Evolutionary conservation across 2,797 vertebrate genomes (phyloP).

Genomic region (Dipus sagitta): DNA sequence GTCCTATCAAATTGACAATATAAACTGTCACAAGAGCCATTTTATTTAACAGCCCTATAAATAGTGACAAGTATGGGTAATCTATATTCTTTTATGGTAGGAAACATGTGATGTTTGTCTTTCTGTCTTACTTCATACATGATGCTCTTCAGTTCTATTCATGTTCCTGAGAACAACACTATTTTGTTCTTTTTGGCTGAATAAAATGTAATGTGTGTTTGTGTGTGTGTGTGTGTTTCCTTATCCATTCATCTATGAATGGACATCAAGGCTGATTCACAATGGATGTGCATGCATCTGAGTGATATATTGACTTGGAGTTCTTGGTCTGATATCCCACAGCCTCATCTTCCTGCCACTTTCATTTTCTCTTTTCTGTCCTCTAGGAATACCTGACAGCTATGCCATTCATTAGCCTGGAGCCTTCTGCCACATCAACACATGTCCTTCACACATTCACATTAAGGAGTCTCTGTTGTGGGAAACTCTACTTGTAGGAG

Average conservation of each 20-base stretch:
- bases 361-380: rapidly evolving
- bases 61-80: not conserved
- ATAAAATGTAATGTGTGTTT: not conserved
- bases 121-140: not conserved
- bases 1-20: too few relatives aligned
- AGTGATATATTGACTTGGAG: not conserved
- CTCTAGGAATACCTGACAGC: too few relatives aligned
- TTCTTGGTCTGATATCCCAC: rapidly evolving
- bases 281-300: not conserved
- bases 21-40: too few relatives aligned
- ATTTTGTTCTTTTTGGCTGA: not conserved
- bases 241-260: not conserved
- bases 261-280: not conserved
- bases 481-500: rapidly evolving
- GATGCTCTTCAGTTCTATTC: not conserved
- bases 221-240: too few relatives aligned
- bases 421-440: not conserved
- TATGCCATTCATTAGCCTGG: not conserved
- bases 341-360: not conserved
- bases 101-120: not conserved
- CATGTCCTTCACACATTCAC: rapidly evolving
- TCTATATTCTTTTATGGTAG: not conserved
- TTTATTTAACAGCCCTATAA: too few relatives aligned
- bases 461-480: not conserved
- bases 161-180: not conserved